Conservation (phyloP, 2,113 vertebrate genomes). For the Aramus guarauna region DNA sequence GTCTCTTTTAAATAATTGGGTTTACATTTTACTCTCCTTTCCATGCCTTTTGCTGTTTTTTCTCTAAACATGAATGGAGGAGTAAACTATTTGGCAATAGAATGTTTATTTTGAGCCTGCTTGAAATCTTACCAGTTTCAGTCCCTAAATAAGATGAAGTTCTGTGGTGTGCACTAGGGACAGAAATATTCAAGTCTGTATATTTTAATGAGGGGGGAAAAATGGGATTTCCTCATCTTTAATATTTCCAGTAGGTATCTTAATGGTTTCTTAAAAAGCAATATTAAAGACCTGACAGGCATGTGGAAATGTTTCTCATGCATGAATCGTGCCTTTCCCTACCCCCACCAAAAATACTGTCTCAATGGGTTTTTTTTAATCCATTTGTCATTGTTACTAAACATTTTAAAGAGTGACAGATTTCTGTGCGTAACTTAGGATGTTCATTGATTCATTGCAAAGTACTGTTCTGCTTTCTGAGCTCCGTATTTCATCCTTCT, state of each 20-base stretch:
- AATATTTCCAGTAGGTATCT: neutral
- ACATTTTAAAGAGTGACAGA: neutral
- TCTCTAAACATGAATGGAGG: neutral
- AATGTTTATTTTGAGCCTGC: neutral
- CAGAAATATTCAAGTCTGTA: neutral
- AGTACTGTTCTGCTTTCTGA: neutral
- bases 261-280: neutral
- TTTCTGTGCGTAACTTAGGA: accelerated
- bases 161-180: neutral
- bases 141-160: neutral
- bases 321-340: neutral
- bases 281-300: neutral
- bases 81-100: neutral
- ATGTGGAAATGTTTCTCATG: neutral
- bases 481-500: neutral
- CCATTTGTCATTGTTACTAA: neutral
- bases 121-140: neutral
- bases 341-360: neutral
- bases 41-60: neutral
- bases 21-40: neutral
- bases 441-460: neutral
- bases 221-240: neutral
- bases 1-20: neutral
- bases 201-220: neutral
- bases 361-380: neutral